Base-by-base conservation (phyloP, 2,113 vertebrate genomes). In the Xyrauchen texanus region DNA sequence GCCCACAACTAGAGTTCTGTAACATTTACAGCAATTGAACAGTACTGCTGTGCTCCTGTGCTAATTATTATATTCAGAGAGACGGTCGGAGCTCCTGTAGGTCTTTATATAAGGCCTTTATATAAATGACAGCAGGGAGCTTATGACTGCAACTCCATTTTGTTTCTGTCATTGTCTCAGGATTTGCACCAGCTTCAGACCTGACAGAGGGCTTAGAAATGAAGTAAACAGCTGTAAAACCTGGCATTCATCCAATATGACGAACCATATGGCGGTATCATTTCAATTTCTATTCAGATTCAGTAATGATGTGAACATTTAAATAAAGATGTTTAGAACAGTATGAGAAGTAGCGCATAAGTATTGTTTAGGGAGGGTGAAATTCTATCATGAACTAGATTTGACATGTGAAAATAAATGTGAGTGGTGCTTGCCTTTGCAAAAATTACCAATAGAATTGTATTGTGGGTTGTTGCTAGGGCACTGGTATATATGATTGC, bases 111-210 rank as follows among this genome's bases (percentile, higher is more conserved):
- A 34, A 34, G 21, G 21, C 21, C 3, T 34, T 34, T 34, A 34
- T 52, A 15, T 76, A 65, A 64, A 69, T 45, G 66, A 78, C n/a
- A 4, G 34, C 53, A 65, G 45, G 53, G 13, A 62, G 11, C 16
- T 63, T 63, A 58, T 64, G 64, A 79, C 46, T 73, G 42, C 62
- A 47, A 74, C 52, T 73, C 57, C 51, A 61, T 67, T 76, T 51
- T 61, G 10, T 64, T 63, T 62, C 65, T 42, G 67, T 53, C 9
- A 52, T 60, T 68, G 61, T 82, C 62, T 78, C 45, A 70, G n/a
- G 21, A 75, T 62, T 65, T 69, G 21, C 46, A 44, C 71, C 21
- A 34, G 21, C 21, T 34, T 34, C 21, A 34, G 21, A 34, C 21
- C 53, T 78, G 64, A 64, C 60, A 58, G 44, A 74, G 10, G 15